Evolutionary conservation across 1,140 invertebrate genomes (phyloP).

Genomic region (Pentalonia nigronervosa): DNA sequence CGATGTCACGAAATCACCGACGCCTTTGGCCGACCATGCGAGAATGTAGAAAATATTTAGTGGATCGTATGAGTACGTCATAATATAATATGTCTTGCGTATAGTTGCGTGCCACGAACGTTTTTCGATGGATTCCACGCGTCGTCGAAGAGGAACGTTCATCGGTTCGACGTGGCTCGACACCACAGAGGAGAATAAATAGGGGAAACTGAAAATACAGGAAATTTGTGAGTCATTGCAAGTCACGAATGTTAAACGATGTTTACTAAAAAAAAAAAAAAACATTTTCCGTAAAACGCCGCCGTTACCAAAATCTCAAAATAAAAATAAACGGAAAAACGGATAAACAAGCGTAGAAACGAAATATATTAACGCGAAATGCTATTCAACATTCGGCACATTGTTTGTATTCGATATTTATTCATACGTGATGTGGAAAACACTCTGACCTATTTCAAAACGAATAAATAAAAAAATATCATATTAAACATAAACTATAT

Average conservation of each 20-base stretch:
- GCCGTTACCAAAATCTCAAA: neutral
- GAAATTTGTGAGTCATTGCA: neutral
- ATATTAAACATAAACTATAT: neutral
- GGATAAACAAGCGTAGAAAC: neutral
- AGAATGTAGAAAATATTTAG: neutral
- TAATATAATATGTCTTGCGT: neutral
- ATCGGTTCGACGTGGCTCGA: neutral
- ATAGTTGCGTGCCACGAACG: neutral
- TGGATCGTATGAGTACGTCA: no score
- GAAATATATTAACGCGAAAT: neutral
- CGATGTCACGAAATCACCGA: neutral
- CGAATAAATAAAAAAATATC: neutral
- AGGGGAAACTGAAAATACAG: neutral
- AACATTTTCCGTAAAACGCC: neutral
- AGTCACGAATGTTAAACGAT: neutral
- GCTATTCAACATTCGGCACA: neutral
- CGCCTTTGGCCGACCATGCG: neutral
- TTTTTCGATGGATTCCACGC: neutral
- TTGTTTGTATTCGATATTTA: neutral
- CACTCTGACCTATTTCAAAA: neutral
- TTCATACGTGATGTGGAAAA: conserved; percentile 14
- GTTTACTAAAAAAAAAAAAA: conserved; percentile 8
- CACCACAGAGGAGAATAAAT: neutral
- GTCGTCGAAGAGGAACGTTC: neutral
- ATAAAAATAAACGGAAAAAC: neutral